phyloP scores from a whole-genome alignment of 2,797 vertebrate species.

The Chlorospingus semifuscus region DNA sequence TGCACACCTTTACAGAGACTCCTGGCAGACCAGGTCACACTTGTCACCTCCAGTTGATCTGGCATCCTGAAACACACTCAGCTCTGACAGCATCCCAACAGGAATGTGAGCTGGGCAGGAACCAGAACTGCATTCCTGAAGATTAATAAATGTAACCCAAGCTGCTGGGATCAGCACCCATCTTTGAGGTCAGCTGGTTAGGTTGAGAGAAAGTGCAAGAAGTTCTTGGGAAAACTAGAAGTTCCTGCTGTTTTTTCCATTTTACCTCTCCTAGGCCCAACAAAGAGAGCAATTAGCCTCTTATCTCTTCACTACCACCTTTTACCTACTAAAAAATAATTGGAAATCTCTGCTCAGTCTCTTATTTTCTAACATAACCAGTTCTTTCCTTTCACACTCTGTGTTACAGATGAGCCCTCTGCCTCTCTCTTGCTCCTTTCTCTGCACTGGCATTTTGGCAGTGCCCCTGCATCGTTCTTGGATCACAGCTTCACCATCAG shows the following conservation, averaged over 20 bases:
- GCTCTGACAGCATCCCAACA: fast-evolving
- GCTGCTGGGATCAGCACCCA: neutral
- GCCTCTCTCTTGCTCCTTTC: neutral
- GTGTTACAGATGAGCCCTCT: neutral
- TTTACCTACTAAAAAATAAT: neutral
- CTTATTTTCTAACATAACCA: neutral
- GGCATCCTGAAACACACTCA: neutral
- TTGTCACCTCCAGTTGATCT: neutral
- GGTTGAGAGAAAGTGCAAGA: neutral
- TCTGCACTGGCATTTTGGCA: neutral
- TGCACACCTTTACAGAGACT: neutral
- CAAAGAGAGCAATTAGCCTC: neutral
- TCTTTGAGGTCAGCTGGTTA: neutral
- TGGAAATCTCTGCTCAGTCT: neutral
- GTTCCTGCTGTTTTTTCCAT: neutral
- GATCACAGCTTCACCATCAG: neutral
- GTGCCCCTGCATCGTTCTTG: neutral
- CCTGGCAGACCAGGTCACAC: neutral
- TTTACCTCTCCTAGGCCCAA: neutral
- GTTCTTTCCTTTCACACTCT: neutral
- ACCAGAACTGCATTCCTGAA: neutral
- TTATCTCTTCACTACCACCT: neutral
- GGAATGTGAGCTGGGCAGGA: neutral
- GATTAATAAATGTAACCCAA: neutral
- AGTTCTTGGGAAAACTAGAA: neutral